phyloP scores from a whole-genome alignment of 2,888 invertebrate genomes.

The Chaitophorus viminalis region DNA sequence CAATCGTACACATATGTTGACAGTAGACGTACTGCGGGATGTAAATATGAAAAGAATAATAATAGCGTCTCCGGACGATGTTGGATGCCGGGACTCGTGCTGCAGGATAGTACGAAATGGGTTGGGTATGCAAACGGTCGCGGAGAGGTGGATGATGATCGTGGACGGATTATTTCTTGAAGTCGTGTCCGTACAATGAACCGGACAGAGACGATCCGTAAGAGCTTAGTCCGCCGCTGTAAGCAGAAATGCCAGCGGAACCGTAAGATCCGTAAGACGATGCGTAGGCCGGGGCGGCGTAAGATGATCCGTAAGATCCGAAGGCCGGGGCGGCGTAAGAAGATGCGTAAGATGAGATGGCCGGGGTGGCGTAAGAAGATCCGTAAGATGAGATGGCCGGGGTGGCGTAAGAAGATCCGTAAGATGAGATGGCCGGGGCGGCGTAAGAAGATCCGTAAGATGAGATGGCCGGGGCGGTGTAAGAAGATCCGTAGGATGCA shows the following conservation, averaged over 20 bases:
- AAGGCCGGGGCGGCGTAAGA: neutral
- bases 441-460: neutral
- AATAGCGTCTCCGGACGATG: neutral
- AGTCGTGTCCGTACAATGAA: neutral
- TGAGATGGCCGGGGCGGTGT: neutral
- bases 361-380: neutral
- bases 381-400: neutral
- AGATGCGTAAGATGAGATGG: neutral
- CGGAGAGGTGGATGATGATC: neutral
- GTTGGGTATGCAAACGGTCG: neutral
- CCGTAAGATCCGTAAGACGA: slow-evolving; percentile 16
- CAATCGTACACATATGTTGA: neutral
- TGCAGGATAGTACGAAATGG: too few relatives aligned
- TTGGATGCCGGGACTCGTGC: neutral
- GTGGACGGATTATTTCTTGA: neutral
- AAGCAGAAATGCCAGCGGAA: neutral
- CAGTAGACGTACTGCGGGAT: neutral
- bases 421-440: neutral
- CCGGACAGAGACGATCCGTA: neutral
- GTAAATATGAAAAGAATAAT: neutral
- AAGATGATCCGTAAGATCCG: neutral
- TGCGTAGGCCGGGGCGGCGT: neutral
- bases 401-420: neutral
- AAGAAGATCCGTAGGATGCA: neutral
- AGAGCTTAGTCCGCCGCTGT: neutral